A percentile compares a stretch with the other conserved stretches of the same genome.
Evolutionary conservation across 2,888 invertebrate species (phyloP).

Genomic region (Platycheirus albimanus): DNA sequence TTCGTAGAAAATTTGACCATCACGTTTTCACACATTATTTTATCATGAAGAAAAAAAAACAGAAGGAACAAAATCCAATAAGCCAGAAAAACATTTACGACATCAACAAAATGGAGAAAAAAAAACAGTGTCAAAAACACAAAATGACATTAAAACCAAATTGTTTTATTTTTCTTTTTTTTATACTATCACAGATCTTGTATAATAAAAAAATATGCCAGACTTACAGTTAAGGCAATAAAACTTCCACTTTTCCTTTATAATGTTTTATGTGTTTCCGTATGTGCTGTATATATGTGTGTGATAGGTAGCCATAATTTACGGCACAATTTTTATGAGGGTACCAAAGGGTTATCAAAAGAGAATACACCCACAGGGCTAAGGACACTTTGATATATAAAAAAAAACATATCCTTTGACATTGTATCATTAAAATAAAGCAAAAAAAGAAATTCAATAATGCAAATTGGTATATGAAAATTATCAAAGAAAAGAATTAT

Average conservation of each 20-base stretch:
- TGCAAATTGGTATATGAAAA: too few species aligned
- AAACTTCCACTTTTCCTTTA: background rate
- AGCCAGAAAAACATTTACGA: background rate
- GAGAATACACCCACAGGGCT: background rate
- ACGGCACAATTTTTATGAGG: conserved; percentile 6
- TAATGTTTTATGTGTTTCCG: conserved; percentile 7
- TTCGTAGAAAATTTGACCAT: too few species aligned
- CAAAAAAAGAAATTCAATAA: too few species aligned
- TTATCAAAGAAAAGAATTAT: too few species aligned
- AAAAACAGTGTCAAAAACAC: background rate
- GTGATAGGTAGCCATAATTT: conserved; percentile 16
- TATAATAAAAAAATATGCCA: background rate
- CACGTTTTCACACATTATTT: background rate
- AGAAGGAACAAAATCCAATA: background rate
- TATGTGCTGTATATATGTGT: too few species aligned
- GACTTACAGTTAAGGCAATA: conserved; percentile 1
- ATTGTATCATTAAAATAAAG: too few species aligned
- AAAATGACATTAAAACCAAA: conserved; percentile 2
- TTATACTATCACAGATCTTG: background rate
- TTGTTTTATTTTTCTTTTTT: too few species aligned
- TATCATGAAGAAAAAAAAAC: background rate
- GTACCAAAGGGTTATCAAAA: conserved; percentile 27
- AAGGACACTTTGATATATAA: background rate
- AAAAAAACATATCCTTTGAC: background rate
- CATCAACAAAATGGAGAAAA: background rate